These are phyloP conservation scores for Plotosus lineatus DNA, from an alignment of 2,113 vertebrate genomes.

Conservation along the genomic window DNA sequence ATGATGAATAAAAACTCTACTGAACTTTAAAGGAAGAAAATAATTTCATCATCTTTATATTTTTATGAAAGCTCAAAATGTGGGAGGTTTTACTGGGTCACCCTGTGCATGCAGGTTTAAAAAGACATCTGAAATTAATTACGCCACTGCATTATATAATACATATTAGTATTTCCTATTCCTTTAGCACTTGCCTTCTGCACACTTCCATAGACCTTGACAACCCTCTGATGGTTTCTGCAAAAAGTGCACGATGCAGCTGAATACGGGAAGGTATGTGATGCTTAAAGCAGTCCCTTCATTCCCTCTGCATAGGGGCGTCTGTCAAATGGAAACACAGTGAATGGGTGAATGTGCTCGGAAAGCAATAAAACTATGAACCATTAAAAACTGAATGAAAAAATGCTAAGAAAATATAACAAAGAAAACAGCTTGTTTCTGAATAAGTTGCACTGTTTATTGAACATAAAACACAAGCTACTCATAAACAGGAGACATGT, in stretches of 20 bases:
- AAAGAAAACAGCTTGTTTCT: neutral
- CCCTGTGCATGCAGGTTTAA: neutral
- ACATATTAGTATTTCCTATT: neutral
- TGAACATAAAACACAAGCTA: slow-evolving; percentile 23
- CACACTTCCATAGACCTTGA: neutral
- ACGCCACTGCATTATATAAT: neutral
- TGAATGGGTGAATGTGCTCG: neutral
- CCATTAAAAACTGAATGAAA: too few species aligned
- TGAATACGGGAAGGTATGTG: neutral
- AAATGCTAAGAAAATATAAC: neutral
- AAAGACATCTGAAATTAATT: neutral
- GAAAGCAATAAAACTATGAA: neutral
- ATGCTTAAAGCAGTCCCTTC: too few species aligned
- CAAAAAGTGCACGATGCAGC: neutral
- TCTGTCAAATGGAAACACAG: too few species aligned
- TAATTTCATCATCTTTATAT: too few species aligned
- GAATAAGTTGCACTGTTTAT: slow-evolving; percentile 22
- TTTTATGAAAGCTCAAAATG: too few species aligned
- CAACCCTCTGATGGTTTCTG: slow-evolving; percentile 30
- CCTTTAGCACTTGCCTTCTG: neutral
- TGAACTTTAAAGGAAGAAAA: too few species aligned
- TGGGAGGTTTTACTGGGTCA: too few species aligned
- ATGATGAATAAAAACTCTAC: too few species aligned
- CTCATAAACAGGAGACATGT: slow-evolving; percentile 5
- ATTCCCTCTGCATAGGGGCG: too few species aligned